Conservation (phyloP, 1,140 invertebrate species). For the Pinna nobilis region DNA sequence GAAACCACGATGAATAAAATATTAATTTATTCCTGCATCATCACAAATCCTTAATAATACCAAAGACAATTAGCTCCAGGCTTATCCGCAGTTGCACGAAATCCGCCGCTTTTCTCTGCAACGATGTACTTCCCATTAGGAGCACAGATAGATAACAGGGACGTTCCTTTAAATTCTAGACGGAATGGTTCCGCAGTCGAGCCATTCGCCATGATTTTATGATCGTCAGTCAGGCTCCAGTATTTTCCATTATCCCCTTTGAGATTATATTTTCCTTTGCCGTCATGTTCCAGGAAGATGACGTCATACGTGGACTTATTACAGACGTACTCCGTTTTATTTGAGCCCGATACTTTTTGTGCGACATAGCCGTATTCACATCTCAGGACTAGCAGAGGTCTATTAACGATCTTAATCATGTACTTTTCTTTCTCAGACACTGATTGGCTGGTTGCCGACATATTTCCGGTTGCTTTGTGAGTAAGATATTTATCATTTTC, state of each 20-base stretch:
- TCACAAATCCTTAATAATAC: slow-evolving; percentile 6
- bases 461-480: slow-evolving; percentile 93
- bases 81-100: slow-evolving; percentile 14
- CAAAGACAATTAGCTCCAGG: background rate
- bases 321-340: slow-evolving; percentile 89
- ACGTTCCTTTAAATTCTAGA: slow-evolving; percentile 93
- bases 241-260: slow-evolving; percentile 96
- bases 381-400: slow-evolving; percentile 93
- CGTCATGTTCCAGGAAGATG: slow-evolving; percentile 87
- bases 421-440: slow-evolving; percentile 85
- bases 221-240: slow-evolving; percentile 83
- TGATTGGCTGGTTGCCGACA: slow-evolving; percentile 90
- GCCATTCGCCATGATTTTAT: slow-evolving; percentile 87
- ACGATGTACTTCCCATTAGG: slow-evolving; percentile 82
- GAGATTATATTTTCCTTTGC: slow-evolving; percentile 90
- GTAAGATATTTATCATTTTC: slow-evolving; percentile 92
- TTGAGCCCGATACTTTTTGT: slow-evolving; percentile 81
- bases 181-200: slow-evolving; percentile 90
- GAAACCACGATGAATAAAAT: too few relatives aligned
- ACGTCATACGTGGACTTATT: slow-evolving; percentile 96
- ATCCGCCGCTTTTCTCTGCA: slow-evolving; percentile 15
- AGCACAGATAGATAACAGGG: slow-evolving; percentile 91
- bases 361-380: slow-evolving; percentile 97
- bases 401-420: slow-evolving; percentile 75
- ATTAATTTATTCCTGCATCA: too few relatives aligned